Base-by-base conservation (phyloP, 2,797 vertebrate genomes). In the Onychomys arenicola region DNA sequence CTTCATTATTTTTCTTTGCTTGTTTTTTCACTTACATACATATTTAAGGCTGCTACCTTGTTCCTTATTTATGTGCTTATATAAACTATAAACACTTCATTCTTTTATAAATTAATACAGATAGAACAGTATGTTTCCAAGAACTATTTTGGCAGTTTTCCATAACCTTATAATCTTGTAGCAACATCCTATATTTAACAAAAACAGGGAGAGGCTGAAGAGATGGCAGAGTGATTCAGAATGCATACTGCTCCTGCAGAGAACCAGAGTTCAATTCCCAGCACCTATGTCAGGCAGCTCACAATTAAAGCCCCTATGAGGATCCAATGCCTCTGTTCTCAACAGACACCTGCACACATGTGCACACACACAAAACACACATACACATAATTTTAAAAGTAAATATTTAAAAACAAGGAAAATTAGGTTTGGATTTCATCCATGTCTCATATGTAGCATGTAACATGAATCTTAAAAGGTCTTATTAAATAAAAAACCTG, bases 61-160 rank as follows among this genome's bases (percentile, higher is more conserved):
- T 94, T 84, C 21, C 14, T 80, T 88, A 14, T 85, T 27, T 87
- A 9, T 85, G 43, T 95, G 82, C 37, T 78, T 87, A 82, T 69
- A 57, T 59, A 93, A 34, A 76, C 67, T 71, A n/a, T n/a, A 55
- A 71, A 71, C 43, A 65, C 8, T 75, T 81, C 76, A 83, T 95
- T 96, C 61, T 91, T 96, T 94, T 95, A 13, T 93, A 95, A 95
- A 91, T 57, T 85, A 88, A 84, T 96, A 78, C 29, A 95, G 13
- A 29, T 76, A 96, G 21, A 95, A 73, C 25, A 94, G 40, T 84
- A 75, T 93, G 83, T 87, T 96, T 97, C 95, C 65, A 92, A 93
- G 32, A 87, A 78, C 37, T 76, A 12, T 32, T 92, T 93, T 95
- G 84, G 27, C 71, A 90, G 27, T 55, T 95, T 94, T 94, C 87